Evolutionary conservation across 2,113 vertebrate genomes (phyloP).

Genomic region (Sapayoa aenigma): DNA sequence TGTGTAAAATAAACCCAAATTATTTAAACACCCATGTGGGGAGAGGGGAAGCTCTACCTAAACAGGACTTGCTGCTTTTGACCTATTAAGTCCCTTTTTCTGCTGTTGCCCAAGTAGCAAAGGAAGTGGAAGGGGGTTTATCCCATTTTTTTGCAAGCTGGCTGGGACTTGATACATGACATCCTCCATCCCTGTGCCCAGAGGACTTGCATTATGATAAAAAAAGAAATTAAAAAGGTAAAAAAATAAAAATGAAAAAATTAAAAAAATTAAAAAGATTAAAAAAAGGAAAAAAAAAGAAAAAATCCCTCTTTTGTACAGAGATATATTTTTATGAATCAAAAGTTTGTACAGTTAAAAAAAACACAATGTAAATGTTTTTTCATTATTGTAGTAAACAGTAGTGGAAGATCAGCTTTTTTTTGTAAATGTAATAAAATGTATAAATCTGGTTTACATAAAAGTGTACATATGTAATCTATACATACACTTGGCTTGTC

Average conservation of each 20-base stretch:
- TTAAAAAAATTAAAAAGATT: not conserved
- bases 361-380: constrained; percentile 89
- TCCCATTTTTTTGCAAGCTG: constrained; percentile 11
- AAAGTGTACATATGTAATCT: constrained; percentile 98
- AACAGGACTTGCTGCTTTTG: not conserved
- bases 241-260: not conserved
- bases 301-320: constrained; percentile 91
- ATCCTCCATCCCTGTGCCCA: constrained; percentile 51
- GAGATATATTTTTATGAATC: constrained; percentile 99
- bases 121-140: not conserved
- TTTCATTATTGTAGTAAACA: constrained; percentile 96
- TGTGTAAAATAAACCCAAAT: not conserved
- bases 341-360: constrained; percentile 96
- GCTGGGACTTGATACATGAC: not conserved
- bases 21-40: not conserved
- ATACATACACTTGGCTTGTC: constrained; percentile 90
- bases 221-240: not conserved
- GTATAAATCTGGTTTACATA: constrained; percentile 97
- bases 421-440: constrained; percentile 97
- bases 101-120: not conserved
- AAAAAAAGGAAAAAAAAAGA: not conserved
- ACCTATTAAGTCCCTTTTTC: not conserved
- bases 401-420: constrained; percentile 83
- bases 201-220: constrained; percentile 30
- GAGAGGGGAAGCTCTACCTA: not conserved